Base-by-base conservation (phyloP, 2,797 vertebrate species). In the Setipinna tenuifilis region DNA sequence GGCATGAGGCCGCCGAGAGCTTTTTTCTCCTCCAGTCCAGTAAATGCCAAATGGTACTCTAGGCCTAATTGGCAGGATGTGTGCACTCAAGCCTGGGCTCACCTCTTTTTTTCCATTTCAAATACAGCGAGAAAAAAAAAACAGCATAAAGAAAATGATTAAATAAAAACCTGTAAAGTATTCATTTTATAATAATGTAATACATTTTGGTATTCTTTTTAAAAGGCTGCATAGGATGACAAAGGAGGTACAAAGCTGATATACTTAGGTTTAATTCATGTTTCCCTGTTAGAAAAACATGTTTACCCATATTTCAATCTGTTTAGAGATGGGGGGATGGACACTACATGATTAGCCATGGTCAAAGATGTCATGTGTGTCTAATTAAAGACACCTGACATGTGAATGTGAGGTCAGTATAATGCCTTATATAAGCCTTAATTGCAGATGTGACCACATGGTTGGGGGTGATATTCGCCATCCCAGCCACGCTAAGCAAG, bases 31-130 rank as follows among this genome's bases (percentile, higher is more conserved):
- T 57, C 54, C 84, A 65, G 90, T 83, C 87, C 88, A 85, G 84
- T 84, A 91, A 92, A 91, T 86, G 88, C 81, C 88, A 89, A 87
- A 89, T 85, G 86, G 85, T 91, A 86, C 86, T 91, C 83, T 87
- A 57, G 87, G 85, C 88, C 85, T 91, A 92, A 93, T 91, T 91
- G 91, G 90, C 92, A 88, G 85, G 87, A 90, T 84, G 83, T 90
- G 87, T 85, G 88, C 89, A 85, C 85, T 90, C 86, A 85, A 86
- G 82, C 81, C 82, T 21, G 81, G 86, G 85, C 87, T 19, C 86
- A 84, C 28, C 17, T 82, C 84, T 85, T 23, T 71, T 71, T 19
- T 86, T 89, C 85, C 82, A 81, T 88, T 84, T 87, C 88, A 87
- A 68, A 28, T 12, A 65, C 28, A 2, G 23, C 1, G 7, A 7